Evolutionary conservation across 1,140 invertebrate genomes (phyloP).

Genomic region (Linepithema humile): DNA sequence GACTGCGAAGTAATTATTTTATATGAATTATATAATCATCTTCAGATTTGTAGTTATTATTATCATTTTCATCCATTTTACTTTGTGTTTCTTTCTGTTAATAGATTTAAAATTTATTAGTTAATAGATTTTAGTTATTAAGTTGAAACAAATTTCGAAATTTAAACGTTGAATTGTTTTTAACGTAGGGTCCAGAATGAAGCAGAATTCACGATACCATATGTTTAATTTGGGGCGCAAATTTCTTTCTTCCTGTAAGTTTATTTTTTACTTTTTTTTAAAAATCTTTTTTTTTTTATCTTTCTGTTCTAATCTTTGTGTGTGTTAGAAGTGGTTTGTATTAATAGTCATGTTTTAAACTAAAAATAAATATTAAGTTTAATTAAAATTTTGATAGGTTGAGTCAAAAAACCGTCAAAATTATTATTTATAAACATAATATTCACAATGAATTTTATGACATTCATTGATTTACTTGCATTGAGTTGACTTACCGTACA

Average conservation of each 20-base stretch:
- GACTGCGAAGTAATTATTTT: background rate
- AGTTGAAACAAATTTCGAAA: background rate
- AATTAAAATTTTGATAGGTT: slow-evolving; percentile 16
- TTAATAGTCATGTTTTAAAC: background rate
- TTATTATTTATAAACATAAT: background rate
- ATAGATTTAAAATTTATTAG: background rate
- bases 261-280: background rate
- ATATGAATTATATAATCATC: background rate
- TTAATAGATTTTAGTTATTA: background rate
- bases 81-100: background rate
- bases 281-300: background rate
- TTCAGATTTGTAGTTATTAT: background rate
- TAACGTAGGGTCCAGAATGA: slow-evolving; percentile 62
- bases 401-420: slow-evolving; percentile 58
- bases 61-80: background rate
- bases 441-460: background rate
- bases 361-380: background rate
- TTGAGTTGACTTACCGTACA: background rate
- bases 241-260: slow-evolving; percentile 39
- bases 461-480: background rate
- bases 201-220: slow-evolving; percentile 55
- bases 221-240: slow-evolving; percentile 29
- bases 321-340: background rate
- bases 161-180: background rate
- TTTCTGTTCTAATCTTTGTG: background rate